These are phyloP conservation scores for Hydriomena furcata DNA, from an alignment of 2,888 invertebrate species.

Conservation along the genomic window DNA sequence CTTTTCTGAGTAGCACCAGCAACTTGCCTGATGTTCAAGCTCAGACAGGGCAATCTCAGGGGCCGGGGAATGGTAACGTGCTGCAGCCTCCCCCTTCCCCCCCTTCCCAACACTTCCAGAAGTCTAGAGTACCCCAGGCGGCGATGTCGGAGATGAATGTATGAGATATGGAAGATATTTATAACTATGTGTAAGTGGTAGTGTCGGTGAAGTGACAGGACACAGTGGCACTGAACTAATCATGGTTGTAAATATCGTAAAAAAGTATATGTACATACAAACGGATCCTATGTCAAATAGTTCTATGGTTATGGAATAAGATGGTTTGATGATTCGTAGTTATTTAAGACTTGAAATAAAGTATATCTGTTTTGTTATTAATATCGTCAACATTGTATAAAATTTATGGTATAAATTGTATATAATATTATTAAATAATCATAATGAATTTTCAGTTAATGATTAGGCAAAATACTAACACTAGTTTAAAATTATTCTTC, in stretches of 20 bases:
- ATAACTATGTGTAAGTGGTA: slow-evolving; percentile 81
- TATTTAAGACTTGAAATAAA: slow-evolving; percentile 4
- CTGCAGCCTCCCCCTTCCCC: slow-evolving; percentile 64
- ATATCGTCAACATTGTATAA: slow-evolving; percentile 23
- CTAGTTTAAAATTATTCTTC: slow-evolving; percentile 1
- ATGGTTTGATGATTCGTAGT: not conserved
- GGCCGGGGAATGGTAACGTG: slow-evolving; percentile 58
- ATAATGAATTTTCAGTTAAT: slow-evolving; percentile 6
- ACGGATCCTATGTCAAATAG: slow-evolving; percentile 1
- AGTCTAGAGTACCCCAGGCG: slow-evolving; percentile 88
- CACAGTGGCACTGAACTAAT: slow-evolving; percentile 57
- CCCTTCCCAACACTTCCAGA: slow-evolving; percentile 76
- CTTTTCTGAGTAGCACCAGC: slow-evolving; percentile 70
- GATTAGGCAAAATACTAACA: not conserved
- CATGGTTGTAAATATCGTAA: slow-evolving; percentile 79
- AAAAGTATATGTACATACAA: slow-evolving; percentile 52
- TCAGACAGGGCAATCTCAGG: slow-evolving; percentile 71
- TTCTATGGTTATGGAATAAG: slow-evolving; percentile 6
- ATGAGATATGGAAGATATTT: slow-evolving; percentile 87
- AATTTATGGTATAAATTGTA: slow-evolving; percentile 22
- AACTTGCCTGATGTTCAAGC: slow-evolving; percentile 80
- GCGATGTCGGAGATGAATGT: slow-evolving; percentile 95
- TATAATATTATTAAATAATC: slow-evolving; percentile 29
- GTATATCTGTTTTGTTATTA: slow-evolving; percentile 25
- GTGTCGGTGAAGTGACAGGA: slow-evolving; percentile 49